phyloP scores from a whole-genome alignment of 2,797 vertebrate genomes.

The Falco concolor region DNA sequence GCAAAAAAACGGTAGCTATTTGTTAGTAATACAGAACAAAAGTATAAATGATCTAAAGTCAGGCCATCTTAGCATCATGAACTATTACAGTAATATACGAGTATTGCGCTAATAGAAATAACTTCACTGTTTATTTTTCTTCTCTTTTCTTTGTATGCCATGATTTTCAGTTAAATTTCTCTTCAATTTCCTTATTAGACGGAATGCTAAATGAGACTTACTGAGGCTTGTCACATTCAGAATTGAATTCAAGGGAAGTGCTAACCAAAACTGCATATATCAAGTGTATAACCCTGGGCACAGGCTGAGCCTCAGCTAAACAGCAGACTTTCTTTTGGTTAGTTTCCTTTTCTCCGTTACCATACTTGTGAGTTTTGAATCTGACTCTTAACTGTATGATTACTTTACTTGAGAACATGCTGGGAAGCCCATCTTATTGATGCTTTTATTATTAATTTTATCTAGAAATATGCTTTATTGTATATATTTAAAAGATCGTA shows the following conservation, averaged over 20 bases:
- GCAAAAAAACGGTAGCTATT: neutral
- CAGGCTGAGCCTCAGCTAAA: constrained; percentile 29
- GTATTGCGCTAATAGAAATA: neutral
- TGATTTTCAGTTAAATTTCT: constrained; percentile 29
- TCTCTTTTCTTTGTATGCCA: neutral
- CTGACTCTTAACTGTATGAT: neutral
- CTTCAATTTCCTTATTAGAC: constrained; percentile 10
- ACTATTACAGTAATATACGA: neutral
- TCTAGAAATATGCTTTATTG: neutral
- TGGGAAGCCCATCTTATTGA: neutral
- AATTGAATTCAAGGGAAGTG: constrained; percentile 18
- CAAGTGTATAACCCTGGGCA: neutral
- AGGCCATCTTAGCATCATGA: neutral
- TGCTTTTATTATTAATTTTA: neutral
- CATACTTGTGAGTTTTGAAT: neutral
- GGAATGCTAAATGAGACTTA: constrained; percentile 10
- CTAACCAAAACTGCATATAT: constrained; percentile 17
- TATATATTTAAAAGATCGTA: neutral
- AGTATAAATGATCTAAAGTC: neutral
- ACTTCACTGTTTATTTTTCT: neutral
- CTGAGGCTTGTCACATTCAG: constrained; percentile 26
- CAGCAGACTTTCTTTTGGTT: constrained; percentile 25
- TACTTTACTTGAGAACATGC: neutral
- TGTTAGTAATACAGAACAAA: neutral
- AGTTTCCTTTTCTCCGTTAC: constrained; percentile 4